A percentile compares a stretch with the other conserved stretches of the same genome.
These are phyloP conservation scores for Otocyon megalotis DNA, from an alignment of 2,113 vertebrate genomes.

Conservation along the genomic window DNA sequence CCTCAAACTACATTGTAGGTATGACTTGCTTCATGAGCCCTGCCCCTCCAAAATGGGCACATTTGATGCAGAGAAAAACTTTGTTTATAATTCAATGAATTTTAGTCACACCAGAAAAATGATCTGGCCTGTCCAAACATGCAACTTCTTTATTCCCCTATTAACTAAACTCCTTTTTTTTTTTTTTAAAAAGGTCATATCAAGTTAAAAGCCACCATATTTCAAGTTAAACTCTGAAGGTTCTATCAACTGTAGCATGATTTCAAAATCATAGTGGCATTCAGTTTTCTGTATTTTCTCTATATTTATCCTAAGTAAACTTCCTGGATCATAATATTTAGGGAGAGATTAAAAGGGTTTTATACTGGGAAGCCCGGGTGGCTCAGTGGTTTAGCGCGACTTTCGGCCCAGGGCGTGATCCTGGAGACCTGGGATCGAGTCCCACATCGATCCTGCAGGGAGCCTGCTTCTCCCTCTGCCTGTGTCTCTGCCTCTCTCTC, in stretches of 20 bases:
- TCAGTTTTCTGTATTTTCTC: constrained; percentile 62
- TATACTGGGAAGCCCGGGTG: neutral
- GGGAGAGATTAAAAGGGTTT: constrained; percentile 79
- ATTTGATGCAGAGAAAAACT: neutral
- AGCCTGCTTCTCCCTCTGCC: too few species aligned
- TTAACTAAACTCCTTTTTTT: neutral
- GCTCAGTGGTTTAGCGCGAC: too few species aligned
- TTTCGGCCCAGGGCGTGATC: too few species aligned
- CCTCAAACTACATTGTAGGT: neutral
- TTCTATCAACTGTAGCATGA: neutral
- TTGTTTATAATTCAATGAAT: constrained; percentile 37
- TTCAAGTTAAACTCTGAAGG: constrained; percentile 36
- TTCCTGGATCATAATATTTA: constrained; percentile 68
- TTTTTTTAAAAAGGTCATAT: neutral
- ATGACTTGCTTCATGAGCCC: neutral
- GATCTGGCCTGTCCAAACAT: neutral
- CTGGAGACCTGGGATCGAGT: too few species aligned
- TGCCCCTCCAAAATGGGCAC: neutral
- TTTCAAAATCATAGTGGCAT: constrained; percentile 66
- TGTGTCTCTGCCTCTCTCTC: too few species aligned
- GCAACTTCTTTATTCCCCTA: neutral
- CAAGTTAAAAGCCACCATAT: constrained; percentile 53
- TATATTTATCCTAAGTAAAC: constrained; percentile 22
- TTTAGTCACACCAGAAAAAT: constrained; percentile 38
- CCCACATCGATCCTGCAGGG: too few species aligned